phyloP scores from a whole-genome alignment of 2,888 invertebrate species.

The Lithosia quadra region DNA sequence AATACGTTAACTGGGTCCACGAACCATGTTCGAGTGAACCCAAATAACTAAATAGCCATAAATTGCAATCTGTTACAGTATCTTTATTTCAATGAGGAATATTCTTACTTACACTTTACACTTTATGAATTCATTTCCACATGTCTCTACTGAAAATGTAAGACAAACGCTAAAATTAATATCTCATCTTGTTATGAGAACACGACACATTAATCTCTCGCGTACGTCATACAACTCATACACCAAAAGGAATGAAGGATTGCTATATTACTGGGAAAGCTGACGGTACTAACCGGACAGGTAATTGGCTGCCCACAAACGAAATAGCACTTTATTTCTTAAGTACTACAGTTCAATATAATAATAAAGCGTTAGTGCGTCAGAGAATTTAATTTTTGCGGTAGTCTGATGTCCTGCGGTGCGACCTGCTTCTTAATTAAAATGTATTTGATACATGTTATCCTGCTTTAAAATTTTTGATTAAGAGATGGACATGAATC shows the following conservation, averaged over 20 bases:
- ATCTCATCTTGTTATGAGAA: conserved; percentile 56
- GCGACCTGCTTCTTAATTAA: conserved; percentile 33
- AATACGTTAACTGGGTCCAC: no score
- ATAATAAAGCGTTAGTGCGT: not conserved
- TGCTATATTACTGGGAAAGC: conserved; percentile 60
- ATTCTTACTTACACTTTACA: not conserved
- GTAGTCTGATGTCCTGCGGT: conserved; percentile 41
- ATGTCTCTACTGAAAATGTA: conserved; percentile 15
- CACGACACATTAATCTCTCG: conserved; percentile 59
- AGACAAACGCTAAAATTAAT: conserved; percentile 51
- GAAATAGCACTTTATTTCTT: conserved; percentile 20
- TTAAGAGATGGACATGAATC: conserved; percentile 13
- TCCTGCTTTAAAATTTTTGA: conserved; percentile 33
- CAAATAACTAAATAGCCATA: no score
- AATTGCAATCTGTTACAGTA: no score
- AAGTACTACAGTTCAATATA: conserved; percentile 14
- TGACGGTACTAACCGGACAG: conserved; percentile 38
- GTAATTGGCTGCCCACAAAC: conserved; percentile 44
- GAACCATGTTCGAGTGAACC: no score
- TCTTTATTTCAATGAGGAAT: not conserved
- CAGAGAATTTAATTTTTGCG: conserved; percentile 43
- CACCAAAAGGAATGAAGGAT: conserved; percentile 59
- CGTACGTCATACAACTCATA: conserved; percentile 43
- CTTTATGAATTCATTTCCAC: not conserved
- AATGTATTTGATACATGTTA: conserved; percentile 40